phyloP scores from a whole-genome alignment of 2,113 vertebrate genomes.

The Taxidea taxus region DNA sequence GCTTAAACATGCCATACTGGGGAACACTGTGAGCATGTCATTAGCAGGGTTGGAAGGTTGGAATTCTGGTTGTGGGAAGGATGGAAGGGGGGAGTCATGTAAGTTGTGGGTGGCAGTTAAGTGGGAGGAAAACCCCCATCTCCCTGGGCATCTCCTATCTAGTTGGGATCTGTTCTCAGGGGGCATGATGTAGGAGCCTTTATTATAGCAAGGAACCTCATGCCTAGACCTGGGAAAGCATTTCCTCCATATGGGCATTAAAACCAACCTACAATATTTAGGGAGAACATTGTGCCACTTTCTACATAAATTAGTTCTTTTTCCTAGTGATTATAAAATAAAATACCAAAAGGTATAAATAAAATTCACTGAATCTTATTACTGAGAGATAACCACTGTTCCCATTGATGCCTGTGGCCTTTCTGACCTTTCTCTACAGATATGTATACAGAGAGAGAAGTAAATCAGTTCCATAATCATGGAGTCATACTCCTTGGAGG shows the following conservation, averaged over 20 bases:
- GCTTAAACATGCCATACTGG: neutral
- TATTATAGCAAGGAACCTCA: neutral
- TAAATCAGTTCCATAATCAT: neutral
- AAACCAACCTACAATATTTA: neutral
- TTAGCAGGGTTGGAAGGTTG: neutral
- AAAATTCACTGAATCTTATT: neutral
- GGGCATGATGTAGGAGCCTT: no score
- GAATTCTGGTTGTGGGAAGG: neutral
- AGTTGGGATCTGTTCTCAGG: neutral
- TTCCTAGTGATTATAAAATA: neutral
- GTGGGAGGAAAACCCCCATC: neutral
- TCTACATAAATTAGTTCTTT: neutral
- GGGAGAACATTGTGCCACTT: neutral
- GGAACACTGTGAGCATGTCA: neutral
- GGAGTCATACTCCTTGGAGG: accelerated
- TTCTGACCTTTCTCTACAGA: neutral
- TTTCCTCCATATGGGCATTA: neutral
- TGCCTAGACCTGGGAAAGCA: neutral
- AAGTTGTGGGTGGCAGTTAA: neutral
- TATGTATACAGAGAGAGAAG: accelerated
- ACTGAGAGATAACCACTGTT: neutral
- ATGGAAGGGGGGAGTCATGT: neutral
- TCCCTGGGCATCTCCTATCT: neutral
- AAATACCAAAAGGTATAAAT: neutral
- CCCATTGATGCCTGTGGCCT: no score